Evolutionary conservation across 2,888 invertebrate genomes (phyloP).

Genomic region (Seladonia tumulorum): DNA sequence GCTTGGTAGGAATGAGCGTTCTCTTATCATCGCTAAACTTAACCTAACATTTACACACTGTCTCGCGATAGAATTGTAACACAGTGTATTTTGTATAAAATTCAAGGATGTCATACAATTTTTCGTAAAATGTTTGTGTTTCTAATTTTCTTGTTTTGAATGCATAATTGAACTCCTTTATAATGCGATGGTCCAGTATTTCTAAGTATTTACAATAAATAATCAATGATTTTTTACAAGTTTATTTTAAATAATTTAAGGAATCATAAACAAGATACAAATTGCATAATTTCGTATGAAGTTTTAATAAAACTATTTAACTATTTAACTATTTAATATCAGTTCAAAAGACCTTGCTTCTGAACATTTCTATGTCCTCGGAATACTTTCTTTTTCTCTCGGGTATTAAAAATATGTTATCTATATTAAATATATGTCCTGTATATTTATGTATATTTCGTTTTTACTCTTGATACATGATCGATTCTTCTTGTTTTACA

Average conservation of each 20-base stretch:
- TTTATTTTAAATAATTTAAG: not conserved
- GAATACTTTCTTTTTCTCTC: too few species aligned
- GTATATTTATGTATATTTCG: too few species aligned
- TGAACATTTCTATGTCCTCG: too few species aligned
- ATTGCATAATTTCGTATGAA: not conserved
- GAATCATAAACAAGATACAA: not conserved
- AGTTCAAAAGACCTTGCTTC: too few species aligned
- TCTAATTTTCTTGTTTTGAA: not conserved
- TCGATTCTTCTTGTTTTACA: not conserved
- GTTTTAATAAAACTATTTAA: not conserved
- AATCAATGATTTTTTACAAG: not conserved
- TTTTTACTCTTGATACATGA: not conserved
- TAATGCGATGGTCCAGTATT: not conserved
- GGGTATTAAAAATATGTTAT: too few species aligned
- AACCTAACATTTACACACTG: slow-evolving; percentile 22
- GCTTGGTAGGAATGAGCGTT: not conserved
- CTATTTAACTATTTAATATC: too few species aligned
- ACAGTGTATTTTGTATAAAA: not conserved
- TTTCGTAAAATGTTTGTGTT: not conserved
- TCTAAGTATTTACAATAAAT: not conserved
- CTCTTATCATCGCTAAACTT: not conserved
- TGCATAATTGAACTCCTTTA: not conserved
- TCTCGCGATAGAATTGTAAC: not conserved
- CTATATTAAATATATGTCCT: too few species aligned
- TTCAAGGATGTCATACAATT: not conserved